phyloP scores from a whole-genome alignment of 2,888 invertebrate genomes.

The Drosophila merina region DNA sequence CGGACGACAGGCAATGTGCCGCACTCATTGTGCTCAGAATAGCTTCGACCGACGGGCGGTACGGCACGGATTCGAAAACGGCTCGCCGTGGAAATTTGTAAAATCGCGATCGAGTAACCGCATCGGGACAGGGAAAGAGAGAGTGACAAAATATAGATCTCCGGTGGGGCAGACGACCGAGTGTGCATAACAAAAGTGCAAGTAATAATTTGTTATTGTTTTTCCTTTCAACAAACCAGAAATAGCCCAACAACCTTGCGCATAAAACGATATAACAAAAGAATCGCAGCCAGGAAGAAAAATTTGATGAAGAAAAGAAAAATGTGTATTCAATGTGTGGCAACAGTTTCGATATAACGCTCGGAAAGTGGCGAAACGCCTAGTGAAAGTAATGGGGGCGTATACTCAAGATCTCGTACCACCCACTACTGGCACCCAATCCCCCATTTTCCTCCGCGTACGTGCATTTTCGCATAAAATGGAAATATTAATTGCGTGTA shows the following conservation, averaged over 20 bases:
- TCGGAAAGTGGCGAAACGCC: slow-evolving; percentile 67
- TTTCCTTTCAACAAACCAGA: slow-evolving; percentile 26
- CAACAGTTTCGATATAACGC: slow-evolving; percentile 60
- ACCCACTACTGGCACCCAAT: slow-evolving; percentile 12
- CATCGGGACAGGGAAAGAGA: slow-evolving; percentile 13
- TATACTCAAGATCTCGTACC: slow-evolving; percentile 20
- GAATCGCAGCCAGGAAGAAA: slow-evolving; percentile 25
- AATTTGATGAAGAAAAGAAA: slow-evolving; percentile 33
- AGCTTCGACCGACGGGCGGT: slow-evolving; percentile 70
- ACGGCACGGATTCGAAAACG: slow-evolving; percentile 56
- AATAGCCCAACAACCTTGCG: slow-evolving; percentile 21
- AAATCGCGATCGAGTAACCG: slow-evolving; percentile 58
- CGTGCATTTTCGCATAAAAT: slow-evolving; percentile 56
- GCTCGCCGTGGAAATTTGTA: slow-evolving; percentile 44
- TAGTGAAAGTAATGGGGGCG: slow-evolving; percentile 73
- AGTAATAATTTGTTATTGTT: slow-evolving; percentile 63
- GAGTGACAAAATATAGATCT: slow-evolving; percentile 34
- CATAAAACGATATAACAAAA: slow-evolving; percentile 24
- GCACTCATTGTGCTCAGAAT: slow-evolving; percentile 64
- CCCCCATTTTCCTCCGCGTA: slow-evolving; percentile 9
- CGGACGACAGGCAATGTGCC: slow-evolving; percentile 50
- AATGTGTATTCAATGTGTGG: slow-evolving; percentile 69
- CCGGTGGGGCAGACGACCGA: slow-evolving; percentile 29
- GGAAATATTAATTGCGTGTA: slow-evolving; percentile 73
- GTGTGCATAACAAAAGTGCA: slow-evolving; percentile 71